Base-by-base conservation (phyloP, 1,140 invertebrate genomes). In the Euura saliciscinereae region DNA sequence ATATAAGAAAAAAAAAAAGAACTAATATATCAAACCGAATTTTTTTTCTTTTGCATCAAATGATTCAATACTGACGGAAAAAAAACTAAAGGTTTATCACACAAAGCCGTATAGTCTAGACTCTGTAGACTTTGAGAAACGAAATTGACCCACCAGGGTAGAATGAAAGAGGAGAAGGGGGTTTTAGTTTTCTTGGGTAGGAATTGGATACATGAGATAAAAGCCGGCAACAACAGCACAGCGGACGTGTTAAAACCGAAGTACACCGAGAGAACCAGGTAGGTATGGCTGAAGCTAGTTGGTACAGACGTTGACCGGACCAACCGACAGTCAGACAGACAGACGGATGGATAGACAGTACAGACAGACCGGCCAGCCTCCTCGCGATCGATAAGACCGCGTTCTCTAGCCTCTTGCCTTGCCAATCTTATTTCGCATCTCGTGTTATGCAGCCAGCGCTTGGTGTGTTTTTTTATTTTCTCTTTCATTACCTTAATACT, bases 351-450 rank as follows among this genome's bases (percentile, higher is more conserved):
- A 59, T n/a, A n/a, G 51, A 59, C 51, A 59, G 51, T n/a, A n/a
- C 51, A 59, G 51, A 59, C 51, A 5, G 51, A 59, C 51, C 8
- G n/a, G n/a, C 51, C 51, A n/a, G n/a, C n/a, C n/a, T 59, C 8
- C 51, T 59, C 8, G 51, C 51, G 51, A 59, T 59, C 51, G 51
- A 59, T 59, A 59, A 59, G 51, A 11, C 51, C 51, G 51, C 51
- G 51, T 59, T 59, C 51, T 59, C 51, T n/a, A 28, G 28, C 28
- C 28, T 28, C 28, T 28, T 28, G 28, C 13, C 51, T 59, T 59
- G 51, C 51, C 51, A 59, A 59, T 59, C 51, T 59, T 59, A 59
- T 59, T n/a, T 8, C 13, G 13, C 10, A 8, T 59, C 51, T 8
- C 28, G 28, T 28, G 28, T 28, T 28, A 28, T 28, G 28, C 28